Base-by-base conservation (phyloP, 1,140 invertebrate genomes). In the Bombus cullumanus region DNA sequence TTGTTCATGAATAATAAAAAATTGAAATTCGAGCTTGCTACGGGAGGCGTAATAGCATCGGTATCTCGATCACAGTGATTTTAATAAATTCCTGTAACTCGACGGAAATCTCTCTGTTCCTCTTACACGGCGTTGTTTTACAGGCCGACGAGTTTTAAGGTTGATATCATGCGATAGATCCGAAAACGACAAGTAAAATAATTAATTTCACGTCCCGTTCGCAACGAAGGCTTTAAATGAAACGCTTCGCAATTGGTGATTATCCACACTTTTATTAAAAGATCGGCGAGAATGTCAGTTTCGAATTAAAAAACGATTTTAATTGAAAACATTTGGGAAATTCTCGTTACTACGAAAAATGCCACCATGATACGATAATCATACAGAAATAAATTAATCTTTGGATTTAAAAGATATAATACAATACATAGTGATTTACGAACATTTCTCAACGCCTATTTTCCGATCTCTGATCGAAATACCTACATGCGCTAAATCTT, bases 1-100 rank as follows among this genome's bases (percentile, higher is more conserved):
- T 64, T 68, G 34, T 28, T n/a, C 18, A 79, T 80, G 53, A 85
- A 80, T 85, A 80, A 64, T 80, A 62, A 72, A 72, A 84, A 83
- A 72, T 80, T 85, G 77, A 80, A 85, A 85, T 72, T 62, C 57
- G 8, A 53, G n/a, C 31, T 41, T 1, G 4, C 10, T 3, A 34
- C 69, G 69, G 5, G n/a, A 9, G 22, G n/a, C 12, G 66, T 10
- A 43, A 71, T 31, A 74, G 22, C 43, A n/a, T 34, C 2, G 4
- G 73, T 69, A 39, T 57, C 53, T 76, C 72, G 75, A 78, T 78
- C 37, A 22, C 18, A 10, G 5, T 18, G 53, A 85, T 85, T 85
- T 72, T 80, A 53, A 85, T 85, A 72, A 80, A 85, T 80, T 47
- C 69, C 62, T 41, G 68, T 43, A 69, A 80, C 31, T 47, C 34